Evolutionary conservation across 2,113 vertebrate genomes (phyloP), one percentile per base, ranked within the genome.

Genomic region (Nibea coibor): DNA sequence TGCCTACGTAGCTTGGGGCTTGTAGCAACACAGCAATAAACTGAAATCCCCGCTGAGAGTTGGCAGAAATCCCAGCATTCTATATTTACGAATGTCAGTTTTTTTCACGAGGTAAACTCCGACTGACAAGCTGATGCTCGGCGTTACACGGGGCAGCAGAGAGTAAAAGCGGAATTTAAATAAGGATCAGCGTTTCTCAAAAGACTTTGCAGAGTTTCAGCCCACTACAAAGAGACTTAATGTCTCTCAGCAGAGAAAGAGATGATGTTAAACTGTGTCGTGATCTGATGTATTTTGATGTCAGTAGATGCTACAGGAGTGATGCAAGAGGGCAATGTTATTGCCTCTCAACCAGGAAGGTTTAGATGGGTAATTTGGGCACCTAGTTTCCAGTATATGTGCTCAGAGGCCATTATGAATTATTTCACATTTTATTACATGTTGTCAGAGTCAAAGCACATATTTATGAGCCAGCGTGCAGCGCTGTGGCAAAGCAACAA

Each of bases 101-200:
- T 74, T 26, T 84, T 84, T 86, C 58, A 78, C 72, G 80, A 17
- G n/a, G 54, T 71, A 72, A 80, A 83, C 72, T 75, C 43, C 70
- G 77, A 19, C 85, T 77, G 87, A 83, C 77, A 72, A 65, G 64
- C 56, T 56, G 68, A 42, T 72, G 47, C 67, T 69, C 11, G 31
- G 22, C 22, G 7, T 75, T 73, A 57, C 64, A 67, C 2, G 7
- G 45, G 58, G 70, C 31, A 72, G 56, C 12, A 63, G 53, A 57
- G 73, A 19, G 22, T 47, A 22, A 65, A 75, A 57, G 61, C 70
- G 42, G 51, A 9, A 74, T 82, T 73, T 67, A 65, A 73, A 77
- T 72, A 22, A 63, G 39, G 31, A 20, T 35, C 19, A 12, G 53
- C 48, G 50, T 59, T 58, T 58, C 31, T 65, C 24, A 22, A 31